Evolutionary conservation across 1,140 invertebrate genomes (phyloP), one percentile per base, ranked within the genome.

Genomic region (Cryptotermes secundus): DNA sequence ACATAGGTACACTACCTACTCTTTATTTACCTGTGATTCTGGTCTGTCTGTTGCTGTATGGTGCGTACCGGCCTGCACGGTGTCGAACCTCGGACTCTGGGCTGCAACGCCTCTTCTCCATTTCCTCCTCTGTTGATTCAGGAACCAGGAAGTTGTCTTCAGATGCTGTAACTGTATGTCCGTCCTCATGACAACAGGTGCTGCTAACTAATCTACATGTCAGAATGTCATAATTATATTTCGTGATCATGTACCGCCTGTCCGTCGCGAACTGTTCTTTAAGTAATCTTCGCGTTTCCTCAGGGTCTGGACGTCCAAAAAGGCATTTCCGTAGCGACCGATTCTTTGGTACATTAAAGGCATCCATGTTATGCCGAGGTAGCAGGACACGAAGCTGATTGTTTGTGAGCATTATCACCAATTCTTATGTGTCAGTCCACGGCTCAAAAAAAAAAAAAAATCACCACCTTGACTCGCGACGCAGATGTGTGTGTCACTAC

Each of bases 1-100:
- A n/a, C n/a, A n/a, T n/a, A n/a, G n/a, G n/a, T n/a, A n/a, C n/a
- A n/a, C n/a, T n/a, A n/a, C n/a, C n/a, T n/a, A n/a, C n/a, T n/a
- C n/a, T n/a, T n/a, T n/a, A n/a, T n/a, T 72, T 72, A 72, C 59
- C 59, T 72, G 59, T 72, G 31, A 72, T 72, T 72, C 26, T 72
- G 26, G 26, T 72, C n/a, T 72, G 59, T 31, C 59, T 72, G n/a
- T n/a, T n/a, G 26, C 16, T 72, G 59, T 72, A 72, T 10, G 59
- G 59, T 31, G 10, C 31, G 59, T n/a, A 10, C 14, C n/a, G 7
- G n/a, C 26, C 26, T n/a, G 59, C 4, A 6, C 59, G 59, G 31
- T 9, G 59, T 72, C 59, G 59, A 72, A 72, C 59, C 59, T 72
- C 59, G 14, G 59, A n/a, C n/a, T 72, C 59, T n/a, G 59, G n/a